Evolutionary conservation across 2,888 invertebrate species (phyloP).

Genomic region (Hofmannophila pseudospretella): DNA sequence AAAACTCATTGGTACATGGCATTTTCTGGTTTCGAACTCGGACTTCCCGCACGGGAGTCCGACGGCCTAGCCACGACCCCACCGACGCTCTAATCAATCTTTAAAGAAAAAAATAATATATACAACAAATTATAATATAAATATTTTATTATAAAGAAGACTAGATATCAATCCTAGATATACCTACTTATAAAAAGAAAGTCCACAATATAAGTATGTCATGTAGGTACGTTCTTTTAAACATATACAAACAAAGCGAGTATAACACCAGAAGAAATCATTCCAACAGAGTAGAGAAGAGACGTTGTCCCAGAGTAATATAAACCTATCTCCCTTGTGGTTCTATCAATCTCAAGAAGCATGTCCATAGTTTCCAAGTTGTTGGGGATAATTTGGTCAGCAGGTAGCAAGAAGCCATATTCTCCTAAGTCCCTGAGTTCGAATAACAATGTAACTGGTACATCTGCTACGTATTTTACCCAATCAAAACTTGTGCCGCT

Average conservation of each 20-base stretch:
- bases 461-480: slow-evolving; percentile 69
- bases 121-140: no score
- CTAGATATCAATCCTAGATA: no score
- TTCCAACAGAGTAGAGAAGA: slow-evolving; percentile 23
- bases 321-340: slow-evolving; percentile 39
- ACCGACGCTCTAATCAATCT: no score
- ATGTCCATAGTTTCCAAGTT: slow-evolving; percentile 80
- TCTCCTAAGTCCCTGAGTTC: slow-evolving; percentile 78
- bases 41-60: no score
- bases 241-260: neutral
- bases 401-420: slow-evolving; percentile 77
- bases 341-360: slow-evolving; percentile 58
- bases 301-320: slow-evolving; percentile 34
- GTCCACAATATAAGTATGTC: no score
- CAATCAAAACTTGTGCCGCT: slow-evolving; percentile 78
- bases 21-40: no score
- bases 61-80: no score
- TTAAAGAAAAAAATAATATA: no score
- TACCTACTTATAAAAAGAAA: no score
- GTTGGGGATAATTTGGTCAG: slow-evolving; percentile 72
- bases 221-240: no score
- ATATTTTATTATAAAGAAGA: no score
- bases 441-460: slow-evolving; percentile 76
- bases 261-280: slow-evolving; percentile 22
- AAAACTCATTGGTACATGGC: no score